These are phyloP conservation scores for Trachymyrmex septentrionalis DNA, from an alignment of 1,140 invertebrate genomes.

Conservation along the genomic window DNA sequence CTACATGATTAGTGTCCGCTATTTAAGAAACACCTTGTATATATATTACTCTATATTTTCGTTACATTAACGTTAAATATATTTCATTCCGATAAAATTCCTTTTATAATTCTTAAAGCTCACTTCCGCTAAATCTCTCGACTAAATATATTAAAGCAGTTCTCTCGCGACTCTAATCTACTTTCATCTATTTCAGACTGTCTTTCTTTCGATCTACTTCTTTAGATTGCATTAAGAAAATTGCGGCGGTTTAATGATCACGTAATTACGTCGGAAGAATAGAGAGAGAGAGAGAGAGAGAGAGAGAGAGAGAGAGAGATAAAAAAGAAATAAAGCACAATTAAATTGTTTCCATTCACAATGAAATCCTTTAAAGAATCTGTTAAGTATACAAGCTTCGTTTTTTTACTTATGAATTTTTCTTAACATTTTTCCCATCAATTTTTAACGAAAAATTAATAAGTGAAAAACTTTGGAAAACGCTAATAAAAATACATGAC, in stretches of 20 bases:
- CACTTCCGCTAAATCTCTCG: not conserved
- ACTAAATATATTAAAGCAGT: constrained; percentile 1
- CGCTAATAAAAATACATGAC: not conserved
- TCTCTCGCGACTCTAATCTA: constrained; percentile 14
- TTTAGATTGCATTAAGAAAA: constrained; percentile 53
- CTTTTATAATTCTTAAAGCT: constrained; percentile 4
- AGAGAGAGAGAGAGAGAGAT: not conserved
- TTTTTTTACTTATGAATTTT: not conserved
- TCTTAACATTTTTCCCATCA: not conserved
- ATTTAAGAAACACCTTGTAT: too few relatives aligned
- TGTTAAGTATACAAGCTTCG: not conserved
- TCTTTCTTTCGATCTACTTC: constrained; percentile 8
- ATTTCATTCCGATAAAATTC: not conserved
- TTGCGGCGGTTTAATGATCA: constrained; percentile 30
- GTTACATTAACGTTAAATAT: not conserved
- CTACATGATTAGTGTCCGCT: too few relatives aligned
- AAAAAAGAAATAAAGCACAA: not conserved
- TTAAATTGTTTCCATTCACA: constrained; percentile 22
- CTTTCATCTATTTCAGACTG: not conserved
- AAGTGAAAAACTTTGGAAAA: not conserved
- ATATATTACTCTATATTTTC: not conserved
- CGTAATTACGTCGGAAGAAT: constrained; percentile 18
- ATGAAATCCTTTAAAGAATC: constrained; percentile 15
- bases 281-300: not conserved
- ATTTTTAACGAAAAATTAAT: constrained; percentile 9